Conservation (phyloP, 2,113 vertebrate genomes). For the Triplophysa dalaica region DNA sequence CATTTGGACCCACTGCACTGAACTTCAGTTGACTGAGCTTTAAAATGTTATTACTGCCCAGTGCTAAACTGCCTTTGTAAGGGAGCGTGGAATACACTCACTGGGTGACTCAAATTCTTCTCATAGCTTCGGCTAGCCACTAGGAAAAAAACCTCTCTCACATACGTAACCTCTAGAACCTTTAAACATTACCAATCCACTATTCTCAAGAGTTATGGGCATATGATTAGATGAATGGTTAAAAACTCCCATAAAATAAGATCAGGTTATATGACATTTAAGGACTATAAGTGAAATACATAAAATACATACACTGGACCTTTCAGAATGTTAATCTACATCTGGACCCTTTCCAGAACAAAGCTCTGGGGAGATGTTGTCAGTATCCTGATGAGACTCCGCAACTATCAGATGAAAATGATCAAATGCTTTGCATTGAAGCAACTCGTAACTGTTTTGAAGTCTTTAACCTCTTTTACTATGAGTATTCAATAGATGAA, state of each 20-base stretch:
- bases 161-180: slow-evolving; percentile 54
- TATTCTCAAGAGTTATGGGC: slow-evolving; percentile 58
- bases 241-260: slow-evolving; percentile 59
- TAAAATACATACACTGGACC: slow-evolving; percentile 49
- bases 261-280: slow-evolving; percentile 63
- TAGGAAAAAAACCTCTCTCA: slow-evolving; percentile 50
- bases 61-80: slow-evolving; percentile 4
- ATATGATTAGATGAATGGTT: slow-evolving; percentile 46
- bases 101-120: slow-evolving; percentile 47
- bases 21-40: slow-evolving; percentile 12
- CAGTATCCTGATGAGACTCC: neutral
- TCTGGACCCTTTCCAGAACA: slow-evolving; percentile 60
- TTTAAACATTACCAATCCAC: slow-evolving; percentile 54
- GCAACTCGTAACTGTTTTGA: neutral
- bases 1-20: neutral
- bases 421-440: slow-evolving; percentile 5
- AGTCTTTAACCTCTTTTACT: neutral
- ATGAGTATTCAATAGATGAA: neutral
- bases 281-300: slow-evolving; percentile 59
- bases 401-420: neutral
- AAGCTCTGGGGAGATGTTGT: slow-evolving; percentile 57
- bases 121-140: slow-evolving; percentile 50
- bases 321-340: slow-evolving; percentile 60
- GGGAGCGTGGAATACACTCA: neutral
- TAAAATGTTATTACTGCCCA: slow-evolving; percentile 22